A percentile compares a stretch with the other conserved stretches of the same genome.
These are phyloP conservation scores for Cryptus armator DNA, from an alignment of 2,888 invertebrate genomes.

Conservation along the genomic window DNA sequence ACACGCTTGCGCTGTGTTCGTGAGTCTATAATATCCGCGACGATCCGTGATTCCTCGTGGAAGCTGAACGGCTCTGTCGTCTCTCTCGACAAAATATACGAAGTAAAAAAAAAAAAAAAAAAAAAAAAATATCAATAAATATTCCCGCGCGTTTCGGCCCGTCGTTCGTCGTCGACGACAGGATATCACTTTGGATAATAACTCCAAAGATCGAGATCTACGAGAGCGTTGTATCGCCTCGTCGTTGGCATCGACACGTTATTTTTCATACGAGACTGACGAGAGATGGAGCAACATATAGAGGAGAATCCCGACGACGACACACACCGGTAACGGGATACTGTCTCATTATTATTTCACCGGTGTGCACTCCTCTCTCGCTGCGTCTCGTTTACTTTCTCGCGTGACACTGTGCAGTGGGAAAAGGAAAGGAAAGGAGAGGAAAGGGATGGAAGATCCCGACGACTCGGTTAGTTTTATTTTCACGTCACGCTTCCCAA, in stretches of 20 bases:
- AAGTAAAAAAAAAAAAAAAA: neutral
- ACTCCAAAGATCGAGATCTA: too few relatives aligned
- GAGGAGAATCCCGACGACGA: neutral
- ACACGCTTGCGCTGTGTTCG: slow-evolving; percentile 6
- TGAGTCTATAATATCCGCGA: neutral
- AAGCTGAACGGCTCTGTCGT: neutral
- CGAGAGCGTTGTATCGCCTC: too few relatives aligned
- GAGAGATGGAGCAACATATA: neutral
- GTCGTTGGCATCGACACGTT: too few relatives aligned
- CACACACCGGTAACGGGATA: slow-evolving; percentile 50
- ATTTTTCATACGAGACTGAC: slow-evolving; percentile 13
- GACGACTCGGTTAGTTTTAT: slow-evolving; percentile 45
- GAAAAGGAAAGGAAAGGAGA: neutral
- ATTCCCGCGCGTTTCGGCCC: too few relatives aligned
- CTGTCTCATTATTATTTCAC: slow-evolving; percentile 67
- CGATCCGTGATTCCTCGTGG: neutral
- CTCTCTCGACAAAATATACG: neutral
- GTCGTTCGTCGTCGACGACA: too few relatives aligned
- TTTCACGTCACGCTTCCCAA: slow-evolving; percentile 68
- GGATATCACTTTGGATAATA: too few relatives aligned
- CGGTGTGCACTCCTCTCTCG: slow-evolving; percentile 55
- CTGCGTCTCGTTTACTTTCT: slow-evolving; percentile 48
- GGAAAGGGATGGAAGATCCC: neutral
- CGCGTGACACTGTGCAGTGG: slow-evolving; percentile 1
- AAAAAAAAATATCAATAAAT: neutral